Base-by-base conservation (phyloP, 2,797 vertebrate genomes). In the Melanotaenia boesemani region DNA sequence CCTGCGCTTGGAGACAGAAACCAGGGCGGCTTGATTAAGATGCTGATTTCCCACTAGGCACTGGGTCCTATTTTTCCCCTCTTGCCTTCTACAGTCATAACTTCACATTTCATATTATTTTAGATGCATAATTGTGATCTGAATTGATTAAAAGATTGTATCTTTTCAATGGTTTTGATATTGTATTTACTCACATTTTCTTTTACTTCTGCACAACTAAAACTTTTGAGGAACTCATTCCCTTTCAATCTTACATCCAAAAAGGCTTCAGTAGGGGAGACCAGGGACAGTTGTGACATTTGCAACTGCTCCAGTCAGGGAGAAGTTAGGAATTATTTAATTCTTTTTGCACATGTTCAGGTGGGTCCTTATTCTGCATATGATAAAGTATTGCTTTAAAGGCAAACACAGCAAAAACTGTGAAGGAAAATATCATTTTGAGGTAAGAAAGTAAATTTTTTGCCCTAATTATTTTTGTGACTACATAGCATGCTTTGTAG, bases 1-100 rank as follows among this genome's bases (percentile, higher is more conserved):
- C 88, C 84, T 62, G 77, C 28, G 82, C 89, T 86, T 68, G 85
- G 89, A 90, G 91, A 88, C 90, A 89, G 89, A 89, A 91, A 91
- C 65, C 90, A 91, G 90, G 88, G 84, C 84, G 80, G 90, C 87
- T 92, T 92, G 91, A 94, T 94, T 93, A 93, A 93, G 88, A 83
- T 76, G 4, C 84, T 93, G 91, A 93, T 94, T 94, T 94, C 93
- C 93, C 93, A 90, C 6, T 86, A 92, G 93, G 84, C 90, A 70
- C 37, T 28, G 65, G 76, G 79, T 54, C 78, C 70, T 70, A 73
- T 83, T 62, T 61, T 60, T 20, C 13, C 77, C 81, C 70, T 79
- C 67, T 74, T 78, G 61, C 24, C 48, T 18, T 75, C 76, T 81
- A 86, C 79, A 85, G 77, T 76, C 76, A 81, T 32, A 46, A 79